Conservation (phyloP, 2,888 invertebrate genomes). For the Koerneria pararmatus region DNA sequence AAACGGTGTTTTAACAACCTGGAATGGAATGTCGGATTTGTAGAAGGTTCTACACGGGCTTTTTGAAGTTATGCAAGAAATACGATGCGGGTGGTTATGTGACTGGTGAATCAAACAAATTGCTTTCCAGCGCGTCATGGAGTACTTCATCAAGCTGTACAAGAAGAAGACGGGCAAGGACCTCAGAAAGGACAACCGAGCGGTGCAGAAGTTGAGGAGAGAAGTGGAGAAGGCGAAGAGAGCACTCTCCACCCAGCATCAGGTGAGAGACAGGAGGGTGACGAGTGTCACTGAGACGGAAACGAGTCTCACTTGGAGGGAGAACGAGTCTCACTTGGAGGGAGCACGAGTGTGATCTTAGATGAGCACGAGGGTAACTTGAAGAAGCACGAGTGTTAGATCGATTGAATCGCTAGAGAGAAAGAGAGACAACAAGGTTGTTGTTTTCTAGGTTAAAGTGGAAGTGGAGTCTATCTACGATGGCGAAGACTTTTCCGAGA, state of each 20-base stretch:
- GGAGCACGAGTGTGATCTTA: background rate
- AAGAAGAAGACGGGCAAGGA: slow-evolving; percentile 63
- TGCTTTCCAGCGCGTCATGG: slow-evolving; percentile 66
- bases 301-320: too few relatives aligned
- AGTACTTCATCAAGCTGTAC: slow-evolving; percentile 88
- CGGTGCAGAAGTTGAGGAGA: slow-evolving; percentile 61
- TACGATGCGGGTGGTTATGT: too few relatives aligned
- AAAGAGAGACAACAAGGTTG: background rate
- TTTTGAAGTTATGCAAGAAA: too few relatives aligned
- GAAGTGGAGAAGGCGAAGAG: slow-evolving; percentile 63
- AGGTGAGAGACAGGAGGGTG: slow-evolving; percentile 22
- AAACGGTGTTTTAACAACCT: too few relatives aligned
- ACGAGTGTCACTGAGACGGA: background rate
- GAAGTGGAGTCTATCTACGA: slow-evolving; percentile 98
- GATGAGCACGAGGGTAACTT: too few relatives aligned
- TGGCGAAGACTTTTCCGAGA: slow-evolving; percentile 96
- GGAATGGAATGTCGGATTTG: too few relatives aligned
- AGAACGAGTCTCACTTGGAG: too few relatives aligned
- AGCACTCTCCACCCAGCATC: slow-evolving; percentile 86
- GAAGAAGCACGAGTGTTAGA: too few relatives aligned
- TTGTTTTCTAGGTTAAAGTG: slow-evolving; percentile 68
- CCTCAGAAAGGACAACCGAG: slow-evolving; percentile 60
- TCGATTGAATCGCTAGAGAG: background rate
- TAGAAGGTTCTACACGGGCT: too few relatives aligned
- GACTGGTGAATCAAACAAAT: too few relatives aligned